These are phyloP conservation scores for Acronicta alni DNA, from an alignment of 2,888 invertebrate species.

Conservation along the genomic window DNA sequence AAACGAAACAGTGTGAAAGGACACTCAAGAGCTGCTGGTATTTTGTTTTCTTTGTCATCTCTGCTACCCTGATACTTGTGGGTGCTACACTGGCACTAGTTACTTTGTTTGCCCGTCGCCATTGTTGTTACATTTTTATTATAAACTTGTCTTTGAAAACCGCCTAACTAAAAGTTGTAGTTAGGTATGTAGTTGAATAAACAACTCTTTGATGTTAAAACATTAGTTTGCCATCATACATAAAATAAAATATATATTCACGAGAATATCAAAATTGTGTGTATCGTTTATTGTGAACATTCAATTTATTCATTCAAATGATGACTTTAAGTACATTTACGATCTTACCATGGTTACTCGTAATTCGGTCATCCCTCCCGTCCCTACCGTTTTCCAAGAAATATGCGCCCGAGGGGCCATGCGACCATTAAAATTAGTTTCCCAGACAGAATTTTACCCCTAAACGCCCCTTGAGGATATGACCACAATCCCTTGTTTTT, in stretches of 20 bases:
- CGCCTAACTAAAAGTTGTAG: neutral
- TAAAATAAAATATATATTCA: no score
- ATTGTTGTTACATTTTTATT: slow-evolving; percentile 32
- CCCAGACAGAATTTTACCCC: slow-evolving; percentile 66
- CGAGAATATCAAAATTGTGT: no score
- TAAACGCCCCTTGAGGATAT: slow-evolving; percentile 56
- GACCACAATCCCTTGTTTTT: slow-evolving; percentile 52
- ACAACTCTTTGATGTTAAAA: no score
- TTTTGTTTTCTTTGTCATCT: slow-evolving; percentile 74
- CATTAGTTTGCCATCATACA: no score
- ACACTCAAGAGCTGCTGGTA: slow-evolving; percentile 69
- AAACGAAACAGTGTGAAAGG: slow-evolving; percentile 68
- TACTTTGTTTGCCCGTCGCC: slow-evolving; percentile 64
- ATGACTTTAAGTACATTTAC: neutral
- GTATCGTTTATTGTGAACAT: no score
- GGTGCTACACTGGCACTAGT: slow-evolving; percentile 54
- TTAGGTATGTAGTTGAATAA: no score
- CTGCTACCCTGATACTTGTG: slow-evolving; percentile 72
- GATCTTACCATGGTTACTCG: slow-evolving; percentile 14
- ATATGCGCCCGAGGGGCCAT: slow-evolving; percentile 53
- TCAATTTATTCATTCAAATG: no score
- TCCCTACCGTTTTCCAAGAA: slow-evolving; percentile 43
- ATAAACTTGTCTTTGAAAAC: no score
- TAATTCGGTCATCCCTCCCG: slow-evolving; percentile 1
- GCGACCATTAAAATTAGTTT: slow-evolving; percentile 75